Base-by-base conservation (phyloP, 2,888 invertebrate genomes). In the Rhopalosiphum nymphaeae region DNA sequence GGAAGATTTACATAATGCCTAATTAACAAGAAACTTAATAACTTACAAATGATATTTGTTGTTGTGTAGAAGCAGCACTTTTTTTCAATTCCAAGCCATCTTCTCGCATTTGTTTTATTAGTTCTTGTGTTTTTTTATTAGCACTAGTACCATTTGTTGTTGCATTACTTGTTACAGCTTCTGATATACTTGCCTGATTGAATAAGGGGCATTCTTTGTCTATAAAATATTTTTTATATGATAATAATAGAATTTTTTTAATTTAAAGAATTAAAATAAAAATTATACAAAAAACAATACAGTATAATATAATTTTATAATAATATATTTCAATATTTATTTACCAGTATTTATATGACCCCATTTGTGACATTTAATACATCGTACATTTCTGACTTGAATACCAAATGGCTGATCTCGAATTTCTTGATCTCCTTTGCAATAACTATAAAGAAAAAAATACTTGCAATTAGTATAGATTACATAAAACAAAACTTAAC, bases 301-400 rank as follows among this genome's bases (percentile, higher is more conserved):
- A 53, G 21, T 29, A 44, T 46, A 61, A 56, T 85, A 56, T 21
- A 46, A 57, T 86, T 26, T 9, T n/a, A 46, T 36, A 56, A 3
- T 4, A 78, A 42, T 26, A 25, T 86, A 56, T 26, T 78, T 36
- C 1, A 44, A 13, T 46, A 93, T 67, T 4, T 85, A 84, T 89
- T 95, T 96, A 97, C 97, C 97, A 96, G 98, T 99, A 96, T 99
- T 99, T 93, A 99, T 98, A 96, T 99, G 99, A 21, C 99, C 99
- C 99, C 99, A 99, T 96, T 99, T 99, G 96, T 99, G 99, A 95
- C 99, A 99, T 96, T 99, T 99, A 94, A 99, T 99, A 95, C 99
- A 99, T 61, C 99, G 97, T 0, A 99, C 99, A 96, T 99, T 99
- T 93, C 99, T 96, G 5, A 99, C 99, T 96, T 99, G 97, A 95